Evolutionary conservation across 2,113 vertebrate species (phyloP).

Genomic region (Anguilla rostrata): DNA sequence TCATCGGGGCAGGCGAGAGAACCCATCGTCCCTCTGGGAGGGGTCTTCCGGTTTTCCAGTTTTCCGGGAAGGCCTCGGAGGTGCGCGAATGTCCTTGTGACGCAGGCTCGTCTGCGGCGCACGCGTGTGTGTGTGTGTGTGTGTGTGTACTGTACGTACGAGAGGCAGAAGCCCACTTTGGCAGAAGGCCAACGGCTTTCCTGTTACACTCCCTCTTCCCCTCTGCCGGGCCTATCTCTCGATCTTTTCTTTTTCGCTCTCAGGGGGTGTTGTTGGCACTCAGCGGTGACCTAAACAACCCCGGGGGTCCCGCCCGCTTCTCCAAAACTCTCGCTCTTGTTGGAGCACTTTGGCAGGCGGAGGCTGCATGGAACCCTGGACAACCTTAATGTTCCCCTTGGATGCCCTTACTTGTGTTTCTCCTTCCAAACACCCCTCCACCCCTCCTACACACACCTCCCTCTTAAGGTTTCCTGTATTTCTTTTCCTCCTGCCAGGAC

Average conservation of each 20-base stretch:
- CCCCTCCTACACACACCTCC: constrained; percentile 33
- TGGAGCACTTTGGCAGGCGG: constrained; percentile 1
- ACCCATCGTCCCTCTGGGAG: background rate
- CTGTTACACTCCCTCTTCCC: background rate
- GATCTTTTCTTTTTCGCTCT: background rate
- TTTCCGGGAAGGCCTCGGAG: background rate
- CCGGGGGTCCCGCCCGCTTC: too few species aligned
- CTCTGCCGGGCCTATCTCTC: background rate
- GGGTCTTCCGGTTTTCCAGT: background rate
- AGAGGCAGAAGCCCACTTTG: background rate
- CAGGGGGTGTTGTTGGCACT: background rate
- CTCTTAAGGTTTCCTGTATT: constrained; percentile 47
- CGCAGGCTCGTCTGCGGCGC: background rate
- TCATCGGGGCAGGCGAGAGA: background rate
- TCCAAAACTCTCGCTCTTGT: background rate
- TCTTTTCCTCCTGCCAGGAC: constrained; percentile 41
- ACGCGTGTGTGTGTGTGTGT: too few species aligned
- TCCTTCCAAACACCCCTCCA: constrained; percentile 31
- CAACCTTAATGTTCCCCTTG: background rate
- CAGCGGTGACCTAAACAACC: background rate
- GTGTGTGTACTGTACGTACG: background rate
- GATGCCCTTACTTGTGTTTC: background rate
- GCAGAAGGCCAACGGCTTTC: background rate
- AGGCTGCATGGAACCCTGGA: background rate
- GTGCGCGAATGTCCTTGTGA: background rate